phyloP scores from a whole-genome alignment of 2,888 invertebrate genomes.

The Lampropteryx suffumata region DNA sequence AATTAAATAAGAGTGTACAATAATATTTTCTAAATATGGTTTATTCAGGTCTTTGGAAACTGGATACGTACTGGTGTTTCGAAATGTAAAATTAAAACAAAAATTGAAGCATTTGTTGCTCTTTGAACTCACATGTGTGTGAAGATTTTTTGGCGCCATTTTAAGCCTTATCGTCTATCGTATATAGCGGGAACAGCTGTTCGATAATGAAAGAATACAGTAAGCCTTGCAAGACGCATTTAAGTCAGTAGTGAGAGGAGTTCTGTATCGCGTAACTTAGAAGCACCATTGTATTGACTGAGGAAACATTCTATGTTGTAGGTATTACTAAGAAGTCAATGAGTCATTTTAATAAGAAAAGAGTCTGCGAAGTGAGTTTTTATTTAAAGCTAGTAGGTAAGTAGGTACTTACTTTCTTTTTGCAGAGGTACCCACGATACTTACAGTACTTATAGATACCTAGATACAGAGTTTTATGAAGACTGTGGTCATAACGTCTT shows the following conservation, averaged over 20 bases:
- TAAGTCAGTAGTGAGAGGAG: background rate
- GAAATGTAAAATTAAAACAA: background rate
- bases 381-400: background rate
- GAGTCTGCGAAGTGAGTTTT: background rate
- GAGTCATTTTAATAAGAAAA: slow-evolving; percentile 4
- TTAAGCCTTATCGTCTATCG: slow-evolving; percentile 5
- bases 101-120: background rate
- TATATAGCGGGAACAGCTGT: slow-evolving; percentile 17
- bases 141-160: background rate
- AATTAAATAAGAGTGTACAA: background rate
- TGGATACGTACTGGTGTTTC: background rate
- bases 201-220: slow-evolving; percentile 11
- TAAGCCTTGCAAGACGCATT: slow-evolving; percentile 8
- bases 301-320: background rate
- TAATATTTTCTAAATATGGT: background rate
- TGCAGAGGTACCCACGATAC: background rate
- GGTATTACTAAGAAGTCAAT: background rate
- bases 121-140: no score
- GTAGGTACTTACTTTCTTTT: slow-evolving; percentile 5
- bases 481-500: slow-evolving; percentile 1
- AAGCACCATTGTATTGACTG: slow-evolving; percentile 5
- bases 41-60: no score
- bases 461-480: slow-evolving; percentile 8
- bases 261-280: background rate
- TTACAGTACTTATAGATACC: background rate